Evolutionary conservation across 1,140 invertebrate genomes (phyloP), one percentile per base, ranked within the genome.

Genomic region (Tetramorium simillimum): DNA sequence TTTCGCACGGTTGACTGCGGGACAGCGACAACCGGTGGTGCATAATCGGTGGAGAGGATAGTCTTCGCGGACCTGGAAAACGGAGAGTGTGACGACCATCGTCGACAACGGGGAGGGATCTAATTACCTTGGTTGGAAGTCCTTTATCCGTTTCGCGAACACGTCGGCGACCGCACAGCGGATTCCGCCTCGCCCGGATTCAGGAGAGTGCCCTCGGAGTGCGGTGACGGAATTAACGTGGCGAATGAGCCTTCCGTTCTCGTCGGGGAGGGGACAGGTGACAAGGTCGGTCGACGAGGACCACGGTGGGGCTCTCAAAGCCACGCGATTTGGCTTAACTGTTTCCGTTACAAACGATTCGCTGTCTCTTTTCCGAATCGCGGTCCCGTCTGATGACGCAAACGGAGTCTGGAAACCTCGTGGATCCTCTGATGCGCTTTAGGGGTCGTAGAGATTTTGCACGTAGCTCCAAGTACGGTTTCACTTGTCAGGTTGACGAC

Each of bases 341-440:
- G 56, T 49, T 84, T n/a, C 43, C 33, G 18, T 40, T 40, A 75
- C 40, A 69, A 49, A 62, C 53, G 56, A 37, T 60, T 60, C 43
- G 69, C 69, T 4, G 5, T 84, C 37, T 33, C 28, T 46, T 46
- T 49, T 73, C n/a, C 69, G 80, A 28, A 73, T 75, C 49, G 33
- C n/a, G 40, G 12, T 37, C 21, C 24, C 69, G 53, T 53, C 37
- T 73, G 58, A 73, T 82, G 37, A 73, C 53, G 6, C 37, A 60
- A 16, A 46, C 60, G 33, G 46, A 10, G 21, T 58, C 21, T 12
- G 24, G 24, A 72, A 82, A 82, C 33, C 53, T 33, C 12, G 28
- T 53, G 33, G 75, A 81, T 84, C 80, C 80, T 75, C 69, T 84
- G 80, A 84, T 84, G 69, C 69, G 53, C 69, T 60, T 60, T 16